phyloP scores from a whole-genome alignment of 2,888 invertebrate genomes.

The Arge pagana region DNA sequence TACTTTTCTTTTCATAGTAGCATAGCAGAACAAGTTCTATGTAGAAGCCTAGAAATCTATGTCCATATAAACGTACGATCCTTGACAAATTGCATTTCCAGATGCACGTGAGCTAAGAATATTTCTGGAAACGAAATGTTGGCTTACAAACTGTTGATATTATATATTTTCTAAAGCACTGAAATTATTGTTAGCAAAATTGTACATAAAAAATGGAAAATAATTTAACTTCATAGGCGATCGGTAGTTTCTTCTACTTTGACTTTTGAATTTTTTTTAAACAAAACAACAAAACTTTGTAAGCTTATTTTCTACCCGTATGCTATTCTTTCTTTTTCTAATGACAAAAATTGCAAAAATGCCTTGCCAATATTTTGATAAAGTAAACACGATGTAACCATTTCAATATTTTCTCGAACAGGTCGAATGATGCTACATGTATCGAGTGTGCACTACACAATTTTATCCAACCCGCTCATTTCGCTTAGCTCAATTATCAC shows the following conservation, averaged over 20 bases:
- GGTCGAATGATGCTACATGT: neutral
- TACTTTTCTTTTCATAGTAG: too few relatives aligned
- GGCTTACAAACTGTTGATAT: neutral
- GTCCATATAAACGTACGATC: neutral
- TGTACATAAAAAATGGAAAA: slow-evolving; percentile 9
- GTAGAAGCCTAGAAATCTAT: slow-evolving; percentile 10
- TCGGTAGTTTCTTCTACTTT: neutral
- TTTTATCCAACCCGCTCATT: too few relatives aligned
- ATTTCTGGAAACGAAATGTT: neutral
- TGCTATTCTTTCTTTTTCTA: too few relatives aligned
- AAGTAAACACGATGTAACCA: too few relatives aligned
- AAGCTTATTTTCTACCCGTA: too few relatives aligned
- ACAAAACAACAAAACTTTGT: too few relatives aligned
- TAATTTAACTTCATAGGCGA: neutral
- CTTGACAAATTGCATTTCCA: too few relatives aligned
- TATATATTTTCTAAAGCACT: slow-evolving; percentile 3
- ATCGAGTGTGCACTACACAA: neutral
- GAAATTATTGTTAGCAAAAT: slow-evolving; percentile 7
- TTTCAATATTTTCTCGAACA: neutral
- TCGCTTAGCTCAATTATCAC: too few relatives aligned
- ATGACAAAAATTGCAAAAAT: too few relatives aligned
- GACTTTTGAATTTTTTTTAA: neutral
- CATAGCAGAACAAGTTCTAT: too few relatives aligned
- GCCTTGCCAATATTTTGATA: slow-evolving; percentile 16
- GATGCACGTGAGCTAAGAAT: neutral